These are phyloP conservation scores for Gobius niger DNA, from an alignment of 2,113 vertebrate genomes.

Conservation along the genomic window DNA sequence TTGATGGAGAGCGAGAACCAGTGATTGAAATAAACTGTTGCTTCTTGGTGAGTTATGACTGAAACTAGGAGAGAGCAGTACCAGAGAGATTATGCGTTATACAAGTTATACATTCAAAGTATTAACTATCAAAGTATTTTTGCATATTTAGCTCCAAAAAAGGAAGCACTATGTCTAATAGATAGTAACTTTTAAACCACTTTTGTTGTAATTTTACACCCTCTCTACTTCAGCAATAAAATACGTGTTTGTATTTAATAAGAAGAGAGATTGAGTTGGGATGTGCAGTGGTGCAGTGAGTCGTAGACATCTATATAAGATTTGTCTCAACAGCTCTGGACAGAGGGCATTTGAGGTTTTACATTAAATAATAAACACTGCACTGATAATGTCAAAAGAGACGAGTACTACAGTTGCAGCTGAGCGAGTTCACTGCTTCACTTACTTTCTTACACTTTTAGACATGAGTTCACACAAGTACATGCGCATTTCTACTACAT, in stretches of 20 bases:
- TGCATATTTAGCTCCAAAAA: background rate
- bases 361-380: background rate
- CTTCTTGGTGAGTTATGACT: no score
- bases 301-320: background rate
- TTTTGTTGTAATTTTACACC: background rate
- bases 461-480: no score
- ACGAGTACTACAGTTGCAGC: background rate
- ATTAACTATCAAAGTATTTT: background rate
- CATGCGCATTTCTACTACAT: no score
- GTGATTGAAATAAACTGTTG: no score
- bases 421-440: background rate
- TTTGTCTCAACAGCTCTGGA: background rate
- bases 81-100: no score
- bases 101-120: no score
- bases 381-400: background rate
- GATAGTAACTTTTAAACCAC: background rate
- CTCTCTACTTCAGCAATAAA: background rate
- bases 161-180: background rate
- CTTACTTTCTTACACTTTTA: background rate
- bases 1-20: no score
- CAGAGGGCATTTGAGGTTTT: background rate
- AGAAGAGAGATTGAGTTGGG: conserved; percentile 4
- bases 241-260: background rate
- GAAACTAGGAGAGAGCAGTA: no score
- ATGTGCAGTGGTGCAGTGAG: background rate